Evolutionary conservation across 64 coral and sea anemone genomes (phyloP), one percentile per base, ranked within the genome.

Genomic region (Exaiptasia diaphana): DNA sequence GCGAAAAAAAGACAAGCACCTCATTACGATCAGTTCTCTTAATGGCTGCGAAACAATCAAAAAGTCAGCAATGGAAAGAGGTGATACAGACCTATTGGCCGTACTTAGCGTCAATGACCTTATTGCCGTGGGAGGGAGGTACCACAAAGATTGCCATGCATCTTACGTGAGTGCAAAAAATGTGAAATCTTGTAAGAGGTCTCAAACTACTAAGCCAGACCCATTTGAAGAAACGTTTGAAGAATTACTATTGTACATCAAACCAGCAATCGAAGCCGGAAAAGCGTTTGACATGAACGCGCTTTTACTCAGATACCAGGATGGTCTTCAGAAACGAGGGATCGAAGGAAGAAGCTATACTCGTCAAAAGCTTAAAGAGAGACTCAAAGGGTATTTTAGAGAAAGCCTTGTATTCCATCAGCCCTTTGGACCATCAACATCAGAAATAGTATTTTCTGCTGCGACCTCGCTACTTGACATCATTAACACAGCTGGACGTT

Each of bases 51-150:
- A 32, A 32, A 63, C 27, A 1, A 63, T 63, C 36, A 64, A 33
- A 64, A 64, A 64, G 59, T 26, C 59, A 33, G 59, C 59, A 64
- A 33, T 33, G 36, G 59, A 26, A 64, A 64, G n/a, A 64, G 59
- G 59, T 1, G 61, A 65, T 37, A 35, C 32, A 65, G 32, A 3
- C 30, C 32, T 35, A 35, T 35, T 65, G 30, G 30, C 32, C 38
- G 80, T 90, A 46, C 35, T 71, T 31, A 58, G 44, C 18, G 53
- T 38, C 25, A 20, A 31, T 53, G 86, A 89, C 57, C 67, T 89
- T 1, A 49, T 89, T 27, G 76, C 86, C 39, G 76, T 77, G 20
- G 77, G 73, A 71, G 86, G 48, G 50, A 89, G 62, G 63, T 89
- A 89, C 36, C 76, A 81, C 37, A 81, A 89, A 77, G 20, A 44